A percentile compares a stretch with the other conserved stretches of the same genome.
Conservation (phyloP, 2,888 invertebrate species). For the Himalopsyche tibetana region DNA sequence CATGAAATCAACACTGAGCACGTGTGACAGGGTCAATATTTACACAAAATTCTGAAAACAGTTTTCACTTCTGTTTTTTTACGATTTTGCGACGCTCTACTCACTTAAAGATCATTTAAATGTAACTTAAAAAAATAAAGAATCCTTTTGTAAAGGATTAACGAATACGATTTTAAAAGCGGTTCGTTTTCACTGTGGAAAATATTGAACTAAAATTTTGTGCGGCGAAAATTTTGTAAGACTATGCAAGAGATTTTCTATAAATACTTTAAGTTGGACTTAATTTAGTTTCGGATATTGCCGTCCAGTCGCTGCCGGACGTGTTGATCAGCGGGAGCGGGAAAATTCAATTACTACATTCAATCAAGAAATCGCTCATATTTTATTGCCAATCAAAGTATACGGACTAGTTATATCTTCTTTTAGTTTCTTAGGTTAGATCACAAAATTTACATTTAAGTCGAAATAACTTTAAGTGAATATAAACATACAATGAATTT, state of each 20-base stretch:
- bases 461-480: too few species aligned
- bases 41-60: neutral
- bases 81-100: neutral
- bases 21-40: neutral
- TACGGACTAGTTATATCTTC: too few species aligned
- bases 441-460: too few species aligned
- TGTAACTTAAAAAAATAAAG: neutral
- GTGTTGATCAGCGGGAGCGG: slow-evolving; percentile 26
- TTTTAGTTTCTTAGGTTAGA: too few species aligned
- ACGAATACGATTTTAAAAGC: neutral
- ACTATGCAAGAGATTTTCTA: slow-evolving; percentile 51
- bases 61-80: neutral
- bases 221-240: slow-evolving; percentile 28
- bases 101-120: neutral
- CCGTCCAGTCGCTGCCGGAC: neutral
- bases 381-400: too few species aligned
- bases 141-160: neutral
- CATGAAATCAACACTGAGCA: slow-evolving; percentile 21
- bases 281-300: slow-evolving; percentile 56
- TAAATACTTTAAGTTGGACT: slow-evolving; percentile 53
- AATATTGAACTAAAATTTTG: slow-evolving; percentile 3
- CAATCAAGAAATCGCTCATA: too few species aligned
- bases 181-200: neutral
- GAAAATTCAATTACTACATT: slow-evolving; percentile 33
- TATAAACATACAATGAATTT: too few species aligned